These are phyloP conservation scores for Pelosia muscerda DNA, from an alignment of 2,888 invertebrate species.

Conservation along the genomic window DNA sequence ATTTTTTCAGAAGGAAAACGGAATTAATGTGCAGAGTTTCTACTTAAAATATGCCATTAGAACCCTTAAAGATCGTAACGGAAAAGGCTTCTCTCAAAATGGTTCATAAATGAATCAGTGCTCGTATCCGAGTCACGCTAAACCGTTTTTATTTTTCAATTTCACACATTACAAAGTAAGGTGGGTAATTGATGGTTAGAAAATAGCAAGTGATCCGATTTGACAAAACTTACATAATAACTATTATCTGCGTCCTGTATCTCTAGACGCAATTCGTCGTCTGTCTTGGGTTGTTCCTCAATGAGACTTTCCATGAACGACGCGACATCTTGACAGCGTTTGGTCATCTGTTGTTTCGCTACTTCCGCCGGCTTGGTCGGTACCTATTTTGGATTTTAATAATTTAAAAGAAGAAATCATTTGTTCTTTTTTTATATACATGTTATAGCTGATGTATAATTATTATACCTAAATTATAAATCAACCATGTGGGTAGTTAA, in stretches of 20 bases:
- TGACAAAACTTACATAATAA: slow-evolving; percentile 84
- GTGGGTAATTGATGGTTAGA: neutral
- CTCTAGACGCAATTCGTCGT: slow-evolving; percentile 86
- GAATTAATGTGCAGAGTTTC: no score
- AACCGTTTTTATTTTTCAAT: no score
- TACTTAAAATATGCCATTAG: no score
- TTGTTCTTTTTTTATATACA: no score
- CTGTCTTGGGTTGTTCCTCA: slow-evolving; percentile 88
- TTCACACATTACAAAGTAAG: neutral
- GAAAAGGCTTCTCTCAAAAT: no score
- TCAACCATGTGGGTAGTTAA: no score
- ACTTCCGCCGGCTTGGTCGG: slow-evolving; percentile 83
- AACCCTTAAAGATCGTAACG: no score
- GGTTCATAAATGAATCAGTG: no score
- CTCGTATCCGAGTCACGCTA: no score
- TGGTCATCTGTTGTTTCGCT: slow-evolving; percentile 89
- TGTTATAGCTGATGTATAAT: neutral
- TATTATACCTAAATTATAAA: no score
- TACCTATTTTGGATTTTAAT: slow-evolving; percentile 58
- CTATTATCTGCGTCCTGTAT: slow-evolving; percentile 87
- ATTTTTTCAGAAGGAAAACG: no score
- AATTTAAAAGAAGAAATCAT: neutral
- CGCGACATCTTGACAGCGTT: slow-evolving; percentile 91
- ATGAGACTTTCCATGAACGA: slow-evolving; percentile 92
- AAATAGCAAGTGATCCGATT: neutral